A percentile compares a stretch with the other conserved stretches of the same genome.
phyloP scores from a whole-genome alignment of 1,140 invertebrate genomes.

The Chironomus striatipennis region DNA sequence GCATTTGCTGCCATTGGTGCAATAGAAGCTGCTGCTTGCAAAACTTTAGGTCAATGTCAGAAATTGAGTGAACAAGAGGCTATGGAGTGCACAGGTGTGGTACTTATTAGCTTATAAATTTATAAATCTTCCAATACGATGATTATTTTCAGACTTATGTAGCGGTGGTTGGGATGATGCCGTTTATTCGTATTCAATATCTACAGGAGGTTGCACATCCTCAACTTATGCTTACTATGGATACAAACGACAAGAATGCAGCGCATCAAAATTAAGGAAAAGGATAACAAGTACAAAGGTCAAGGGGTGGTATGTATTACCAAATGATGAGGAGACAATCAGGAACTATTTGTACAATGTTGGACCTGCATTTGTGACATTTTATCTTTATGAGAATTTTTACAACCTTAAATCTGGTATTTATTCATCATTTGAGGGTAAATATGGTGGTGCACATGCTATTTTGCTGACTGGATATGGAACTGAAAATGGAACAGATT shows the following conservation, averaged over 20 bases:
- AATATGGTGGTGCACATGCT: slow-evolving; percentile 38
- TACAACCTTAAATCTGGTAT: not conserved
- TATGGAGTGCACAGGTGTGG: not conserved
- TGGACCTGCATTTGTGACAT: not conserved
- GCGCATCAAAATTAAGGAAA: not conserved
- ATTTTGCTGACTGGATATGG: slow-evolving; percentile 52
- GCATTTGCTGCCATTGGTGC: slow-evolving; percentile 49
- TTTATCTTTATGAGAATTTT: not conserved
- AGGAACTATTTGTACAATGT: not conserved
- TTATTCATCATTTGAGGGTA: not conserved
- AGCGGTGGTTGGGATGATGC: not conserved
- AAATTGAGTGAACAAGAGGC: not conserved
- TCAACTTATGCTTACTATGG: not conserved
- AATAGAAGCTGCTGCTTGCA: slow-evolving; percentile 54
- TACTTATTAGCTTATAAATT: no score
- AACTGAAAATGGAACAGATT: slow-evolving; percentile 48
- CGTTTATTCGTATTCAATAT: not conserved
- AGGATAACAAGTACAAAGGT: not conserved
- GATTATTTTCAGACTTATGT: not conserved
- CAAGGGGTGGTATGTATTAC: not conserved
- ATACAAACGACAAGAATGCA: not conserved
- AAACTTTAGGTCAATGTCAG: not conserved
- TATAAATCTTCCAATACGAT: no score
- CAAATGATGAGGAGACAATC: not conserved
- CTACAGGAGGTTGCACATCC: not conserved